These are phyloP conservation scores for Luffia ferchaultella DNA, from an alignment of 2,888 invertebrate genomes.

Conservation along the genomic window DNA sequence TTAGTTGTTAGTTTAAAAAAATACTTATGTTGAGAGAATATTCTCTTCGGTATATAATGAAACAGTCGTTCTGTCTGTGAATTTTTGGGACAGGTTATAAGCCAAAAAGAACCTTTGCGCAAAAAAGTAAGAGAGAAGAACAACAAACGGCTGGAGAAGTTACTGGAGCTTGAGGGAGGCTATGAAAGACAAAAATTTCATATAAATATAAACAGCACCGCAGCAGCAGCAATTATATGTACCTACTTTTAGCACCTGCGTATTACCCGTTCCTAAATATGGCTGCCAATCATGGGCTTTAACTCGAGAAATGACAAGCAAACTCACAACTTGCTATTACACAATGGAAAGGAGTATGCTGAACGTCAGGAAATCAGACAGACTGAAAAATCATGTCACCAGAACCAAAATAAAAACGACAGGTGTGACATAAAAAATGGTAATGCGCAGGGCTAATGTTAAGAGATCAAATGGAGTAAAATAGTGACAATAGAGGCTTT, in stretches of 20 bases:
- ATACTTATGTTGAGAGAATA: no score
- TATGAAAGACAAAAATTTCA: neutral
- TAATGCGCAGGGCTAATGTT: neutral
- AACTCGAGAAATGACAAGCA: neutral
- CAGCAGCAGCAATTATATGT: no score
- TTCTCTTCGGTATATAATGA: no score
- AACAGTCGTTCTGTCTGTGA: no score
- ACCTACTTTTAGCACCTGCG: neutral
- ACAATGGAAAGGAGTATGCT: neutral
- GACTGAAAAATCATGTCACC: neutral
- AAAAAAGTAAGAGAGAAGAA: neutral
- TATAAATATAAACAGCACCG: neutral
- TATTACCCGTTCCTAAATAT: neutral
- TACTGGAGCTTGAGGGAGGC: neutral
- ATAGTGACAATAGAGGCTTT: neutral
- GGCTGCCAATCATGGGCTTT: neutral
- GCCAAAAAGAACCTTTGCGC: neutral
- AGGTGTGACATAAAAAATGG: neutral
- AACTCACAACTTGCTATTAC: neutral
- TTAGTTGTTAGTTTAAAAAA: no score
- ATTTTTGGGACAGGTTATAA: neutral
- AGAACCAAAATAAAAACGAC: neutral
- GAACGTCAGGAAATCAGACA: neutral
- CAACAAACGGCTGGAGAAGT: neutral
- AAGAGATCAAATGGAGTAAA: neutral